phyloP scores from a whole-genome alignment of 2,888 invertebrate genomes.

The Geophilus truncorum region DNA sequence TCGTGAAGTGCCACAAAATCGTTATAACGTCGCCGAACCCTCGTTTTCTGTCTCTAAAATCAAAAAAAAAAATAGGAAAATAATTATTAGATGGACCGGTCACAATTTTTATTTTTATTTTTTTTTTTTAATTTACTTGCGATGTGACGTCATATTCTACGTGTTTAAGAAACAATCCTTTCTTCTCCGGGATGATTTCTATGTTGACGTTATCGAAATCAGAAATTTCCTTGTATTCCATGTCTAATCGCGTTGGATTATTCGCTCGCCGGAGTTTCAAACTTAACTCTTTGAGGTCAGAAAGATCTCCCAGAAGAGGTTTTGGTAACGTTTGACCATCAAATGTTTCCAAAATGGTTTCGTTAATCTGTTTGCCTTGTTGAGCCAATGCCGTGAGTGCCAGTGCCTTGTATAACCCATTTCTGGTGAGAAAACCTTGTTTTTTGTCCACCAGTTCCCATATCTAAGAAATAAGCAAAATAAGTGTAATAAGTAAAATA shows the following conservation, averaged over 20 bases:
- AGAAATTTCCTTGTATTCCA: slow-evolving; percentile 46
- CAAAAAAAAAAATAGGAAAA: too few species aligned
- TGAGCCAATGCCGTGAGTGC: slow-evolving; percentile 50
- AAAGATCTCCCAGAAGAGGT: slow-evolving; percentile 47
- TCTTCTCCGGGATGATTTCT: slow-evolving; percentile 50
- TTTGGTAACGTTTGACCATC: slow-evolving; percentile 46
- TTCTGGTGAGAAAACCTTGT: slow-evolving; percentile 46
- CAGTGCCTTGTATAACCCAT: slow-evolving; percentile 50
- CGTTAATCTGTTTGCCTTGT: slow-evolving; percentile 49
- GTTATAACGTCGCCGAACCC: slow-evolving; percentile 49
- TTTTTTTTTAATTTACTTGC: background rate
- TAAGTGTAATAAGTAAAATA: background rate
- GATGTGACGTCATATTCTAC: slow-evolving; percentile 50
- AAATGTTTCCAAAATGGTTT: slow-evolving; percentile 35
- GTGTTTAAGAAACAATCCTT: slow-evolving; percentile 50
- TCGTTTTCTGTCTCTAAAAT: slow-evolving; percentile 46
- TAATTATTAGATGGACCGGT: too few species aligned
- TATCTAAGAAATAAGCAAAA: slow-evolving; percentile 43
- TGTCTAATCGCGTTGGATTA: slow-evolving; percentile 46
- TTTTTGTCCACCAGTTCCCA: slow-evolving; percentile 49
- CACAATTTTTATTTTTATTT: too few species aligned
- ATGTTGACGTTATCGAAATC: slow-evolving; percentile 48
- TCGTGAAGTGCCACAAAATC: slow-evolving; percentile 50
- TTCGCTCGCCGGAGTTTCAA: slow-evolving; percentile 45
- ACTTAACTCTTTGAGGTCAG: slow-evolving; percentile 45